phyloP scores from a whole-genome alignment of 2,888 invertebrate genomes.

The Dinocampus coccinellae region DNA sequence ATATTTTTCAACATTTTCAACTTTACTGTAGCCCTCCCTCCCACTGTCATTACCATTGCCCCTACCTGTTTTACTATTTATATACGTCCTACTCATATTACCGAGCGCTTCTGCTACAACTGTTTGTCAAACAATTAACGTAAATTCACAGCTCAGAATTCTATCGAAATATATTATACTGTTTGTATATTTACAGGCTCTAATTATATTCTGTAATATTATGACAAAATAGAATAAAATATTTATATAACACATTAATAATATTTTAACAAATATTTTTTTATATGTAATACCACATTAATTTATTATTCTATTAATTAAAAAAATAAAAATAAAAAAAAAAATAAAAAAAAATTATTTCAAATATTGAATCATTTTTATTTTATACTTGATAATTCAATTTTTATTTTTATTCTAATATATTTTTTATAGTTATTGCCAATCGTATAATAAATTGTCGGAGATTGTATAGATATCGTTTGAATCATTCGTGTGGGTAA shows the following conservation, averaged over 20 bases:
- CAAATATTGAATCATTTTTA: neutral
- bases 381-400: neutral
- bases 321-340: too few relatives aligned
- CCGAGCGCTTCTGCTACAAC: neutral
- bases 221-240: neutral
- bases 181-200: slow-evolving; percentile 10
- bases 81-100: neutral
- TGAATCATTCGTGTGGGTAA: slow-evolving; percentile 11
- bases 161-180: slow-evolving; percentile 24
- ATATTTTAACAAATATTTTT: too few relatives aligned
- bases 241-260: too few relatives aligned
- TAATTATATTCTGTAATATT: slow-evolving; percentile 34
- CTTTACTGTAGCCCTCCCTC: neutral
- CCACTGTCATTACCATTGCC: neutral
- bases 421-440: neutral
- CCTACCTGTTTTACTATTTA: neutral
- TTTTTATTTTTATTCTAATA: neutral
- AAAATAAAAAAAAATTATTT: neutral
- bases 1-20: slow-evolving; percentile 27
- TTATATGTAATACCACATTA: too few relatives aligned
- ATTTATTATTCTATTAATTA: too few relatives aligned
- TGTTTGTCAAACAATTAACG: slow-evolving; percentile 43
- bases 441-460: slow-evolving; percentile 7
- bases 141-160: slow-evolving; percentile 14
- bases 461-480: slow-evolving; percentile 21